These are phyloP conservation scores for Copsychus sechellarum DNA, from an alignment of 2,113 vertebrate species.

Conservation along the genomic window DNA sequence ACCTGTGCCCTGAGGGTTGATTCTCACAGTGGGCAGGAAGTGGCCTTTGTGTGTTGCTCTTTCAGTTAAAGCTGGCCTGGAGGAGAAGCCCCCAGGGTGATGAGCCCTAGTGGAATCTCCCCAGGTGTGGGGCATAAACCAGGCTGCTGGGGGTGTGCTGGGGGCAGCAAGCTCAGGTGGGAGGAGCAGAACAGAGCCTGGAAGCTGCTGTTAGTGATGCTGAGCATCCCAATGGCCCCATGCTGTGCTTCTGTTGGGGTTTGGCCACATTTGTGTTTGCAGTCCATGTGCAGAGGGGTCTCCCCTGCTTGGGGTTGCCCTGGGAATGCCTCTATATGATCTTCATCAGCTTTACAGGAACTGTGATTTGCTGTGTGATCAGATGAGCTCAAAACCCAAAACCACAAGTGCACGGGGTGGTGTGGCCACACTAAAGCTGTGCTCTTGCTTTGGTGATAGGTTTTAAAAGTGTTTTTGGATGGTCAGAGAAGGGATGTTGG, in stretches of 20 bases:
- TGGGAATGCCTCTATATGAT: accelerated
- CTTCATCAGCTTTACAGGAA: background rate
- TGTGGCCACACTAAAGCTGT: accelerated
- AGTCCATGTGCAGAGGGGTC: background rate
- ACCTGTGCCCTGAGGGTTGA: background rate
- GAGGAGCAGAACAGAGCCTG: background rate
- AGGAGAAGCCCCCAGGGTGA: background rate
- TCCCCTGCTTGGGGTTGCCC: background rate
- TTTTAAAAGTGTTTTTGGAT: background rate
- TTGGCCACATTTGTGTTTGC: accelerated
- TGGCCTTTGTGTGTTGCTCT: accelerated
- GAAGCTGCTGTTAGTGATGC: background rate
- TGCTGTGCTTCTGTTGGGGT: accelerated
- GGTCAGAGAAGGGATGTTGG: background rate
- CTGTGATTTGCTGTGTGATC: background rate
- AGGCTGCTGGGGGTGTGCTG: background rate
- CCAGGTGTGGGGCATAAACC: background rate
- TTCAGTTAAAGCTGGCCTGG: background rate
- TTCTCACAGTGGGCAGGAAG: background rate
- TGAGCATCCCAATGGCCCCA: accelerated
- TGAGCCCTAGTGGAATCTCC: background rate
- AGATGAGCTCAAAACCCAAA: background rate
- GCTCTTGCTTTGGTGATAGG: background rate
- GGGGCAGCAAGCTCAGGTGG: background rate
- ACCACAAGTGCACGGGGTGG: background rate